Evolutionary conservation across 1,140 invertebrate species (phyloP).

Genomic region (Laupala kohalensis): DNA sequence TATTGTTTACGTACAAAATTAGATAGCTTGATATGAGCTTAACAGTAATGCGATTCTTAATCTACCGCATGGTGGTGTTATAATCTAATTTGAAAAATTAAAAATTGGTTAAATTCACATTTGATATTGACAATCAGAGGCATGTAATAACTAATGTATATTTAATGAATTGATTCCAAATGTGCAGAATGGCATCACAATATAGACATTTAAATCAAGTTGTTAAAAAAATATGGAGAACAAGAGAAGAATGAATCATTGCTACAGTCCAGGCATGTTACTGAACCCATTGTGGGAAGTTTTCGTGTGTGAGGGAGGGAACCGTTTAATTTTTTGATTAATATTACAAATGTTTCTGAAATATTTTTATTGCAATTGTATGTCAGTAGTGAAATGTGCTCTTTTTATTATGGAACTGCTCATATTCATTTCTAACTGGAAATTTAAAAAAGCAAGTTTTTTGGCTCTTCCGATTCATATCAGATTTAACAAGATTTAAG

Average conservation of each 20-base stretch:
- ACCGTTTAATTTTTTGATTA: no score
- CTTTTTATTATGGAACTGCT: no score
- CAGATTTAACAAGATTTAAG: no score
- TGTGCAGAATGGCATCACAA: neutral
- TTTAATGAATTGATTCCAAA: neutral
- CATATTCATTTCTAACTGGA: no score
- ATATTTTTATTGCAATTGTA: no score
- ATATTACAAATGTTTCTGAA: no score
- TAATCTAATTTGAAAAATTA: conserved; percentile 1
- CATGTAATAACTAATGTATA: neutral
- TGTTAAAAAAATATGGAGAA: neutral
- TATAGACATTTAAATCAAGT: neutral
- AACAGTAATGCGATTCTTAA: neutral
- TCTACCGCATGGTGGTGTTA: conserved; percentile 5
- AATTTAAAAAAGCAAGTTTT: no score
- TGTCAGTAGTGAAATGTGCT: no score
- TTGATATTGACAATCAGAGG: neutral
- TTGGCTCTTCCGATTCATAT: no score
- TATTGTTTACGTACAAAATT: conserved; percentile 8
- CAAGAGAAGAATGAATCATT: neutral
- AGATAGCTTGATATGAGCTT: conserved; percentile 4
- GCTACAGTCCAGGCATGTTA: neutral
- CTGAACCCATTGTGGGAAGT: neutral
- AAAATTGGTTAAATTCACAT: conserved; percentile 1
- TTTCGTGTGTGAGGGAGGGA: no score